Conservation (phyloP, 2,797 vertebrate species). For the Bradypodion pumilum region DNA sequence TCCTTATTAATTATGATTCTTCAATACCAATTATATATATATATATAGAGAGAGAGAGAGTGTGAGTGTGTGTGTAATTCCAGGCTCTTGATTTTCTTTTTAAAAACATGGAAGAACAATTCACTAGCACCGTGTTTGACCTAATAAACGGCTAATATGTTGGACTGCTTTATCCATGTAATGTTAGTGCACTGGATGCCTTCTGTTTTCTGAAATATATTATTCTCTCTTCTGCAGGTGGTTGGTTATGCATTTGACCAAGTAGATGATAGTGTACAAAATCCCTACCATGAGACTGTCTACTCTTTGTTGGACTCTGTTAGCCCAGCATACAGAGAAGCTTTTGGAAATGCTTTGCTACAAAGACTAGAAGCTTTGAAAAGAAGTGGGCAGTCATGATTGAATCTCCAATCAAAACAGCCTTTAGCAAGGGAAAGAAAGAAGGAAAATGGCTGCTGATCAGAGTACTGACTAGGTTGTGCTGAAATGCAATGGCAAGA, state of each 20-base stretch:
- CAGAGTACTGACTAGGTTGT: conserved; percentile 31
- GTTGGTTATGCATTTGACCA: conserved; percentile 92
- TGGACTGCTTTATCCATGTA: neutral
- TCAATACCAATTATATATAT: neutral
- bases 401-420: conserved; percentile 12
- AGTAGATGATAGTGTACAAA: conserved; percentile 85
- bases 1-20: neutral
- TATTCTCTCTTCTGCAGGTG: conserved; percentile 78
- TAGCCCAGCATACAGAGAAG: conserved; percentile 95
- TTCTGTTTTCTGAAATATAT: conserved; percentile 36
- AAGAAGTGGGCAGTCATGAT: conserved; percentile 84
- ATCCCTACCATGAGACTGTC: conserved; percentile 93
- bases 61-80: neutral
- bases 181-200: neutral
- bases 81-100: neutral
- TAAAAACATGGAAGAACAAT: neutral
- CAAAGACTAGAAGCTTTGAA: conserved; percentile 92
- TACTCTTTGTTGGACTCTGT: conserved; percentile 95
- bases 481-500: conserved; percentile 28
- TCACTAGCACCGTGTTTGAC: conserved; percentile 19
- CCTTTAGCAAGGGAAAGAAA: neutral
- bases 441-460: conserved; percentile 22
- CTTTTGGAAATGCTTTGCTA: conserved; percentile 94
- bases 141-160: neutral
- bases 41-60: too few species aligned